Conservation (phyloP, 2,888 invertebrate species). For the Agrotis segetum region DNA sequence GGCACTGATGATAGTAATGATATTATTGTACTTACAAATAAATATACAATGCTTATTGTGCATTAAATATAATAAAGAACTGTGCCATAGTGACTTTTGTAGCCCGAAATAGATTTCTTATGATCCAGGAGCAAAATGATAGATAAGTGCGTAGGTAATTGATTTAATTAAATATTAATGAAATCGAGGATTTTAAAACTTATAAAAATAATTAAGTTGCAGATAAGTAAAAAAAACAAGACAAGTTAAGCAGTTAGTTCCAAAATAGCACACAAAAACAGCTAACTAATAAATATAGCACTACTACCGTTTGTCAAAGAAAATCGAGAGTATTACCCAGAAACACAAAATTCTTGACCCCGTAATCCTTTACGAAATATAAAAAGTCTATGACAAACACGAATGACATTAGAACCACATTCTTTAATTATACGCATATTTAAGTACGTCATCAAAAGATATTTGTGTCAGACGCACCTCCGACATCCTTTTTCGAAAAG, state of each 20-base stretch:
- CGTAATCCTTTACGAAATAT: conserved; percentile 25
- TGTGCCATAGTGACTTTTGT: too few species aligned
- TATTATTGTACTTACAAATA: too few species aligned
- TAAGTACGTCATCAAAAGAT: conserved; percentile 71
- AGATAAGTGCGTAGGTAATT: too few species aligned
- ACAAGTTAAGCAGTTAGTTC: background rate
- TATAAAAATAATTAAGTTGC: background rate
- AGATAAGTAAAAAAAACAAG: background rate
- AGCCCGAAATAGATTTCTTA: background rate
- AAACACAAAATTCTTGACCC: conserved; percentile 31
- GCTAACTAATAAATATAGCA: background rate
- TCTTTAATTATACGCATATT: conserved; percentile 54
- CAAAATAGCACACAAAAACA: conserved; percentile 6
- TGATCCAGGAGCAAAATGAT: too few species aligned
- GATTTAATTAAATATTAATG: background rate
- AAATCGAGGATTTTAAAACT: background rate
- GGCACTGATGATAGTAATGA: too few species aligned
- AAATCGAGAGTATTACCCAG: conserved; percentile 23
- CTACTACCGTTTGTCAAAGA: background rate
- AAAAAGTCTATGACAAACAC: conserved; percentile 33
- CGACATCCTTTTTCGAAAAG: conserved; percentile 84
- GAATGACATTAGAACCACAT: conserved; percentile 56
- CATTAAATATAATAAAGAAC: background rate
- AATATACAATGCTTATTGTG: background rate
- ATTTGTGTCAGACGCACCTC: conserved; percentile 82